Conservation (phyloP, 1,140 invertebrate species). For the Rhagoletis pomonella region DNA sequence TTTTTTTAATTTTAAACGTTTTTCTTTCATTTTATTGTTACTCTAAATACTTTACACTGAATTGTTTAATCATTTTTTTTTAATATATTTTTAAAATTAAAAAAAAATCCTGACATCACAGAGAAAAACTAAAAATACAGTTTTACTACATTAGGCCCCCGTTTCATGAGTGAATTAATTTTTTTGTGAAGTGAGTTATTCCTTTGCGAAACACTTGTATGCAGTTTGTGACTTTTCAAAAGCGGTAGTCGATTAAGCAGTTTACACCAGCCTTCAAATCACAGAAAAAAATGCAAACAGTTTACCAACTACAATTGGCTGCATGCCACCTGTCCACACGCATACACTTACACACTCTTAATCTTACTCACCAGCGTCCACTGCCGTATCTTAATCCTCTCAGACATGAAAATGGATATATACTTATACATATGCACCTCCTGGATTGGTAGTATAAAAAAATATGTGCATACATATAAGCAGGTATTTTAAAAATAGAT, state of each 20-base stretch:
- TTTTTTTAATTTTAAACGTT: too few species aligned
- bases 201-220: not conserved
- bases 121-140: too few species aligned
- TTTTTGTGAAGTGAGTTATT: not conserved
- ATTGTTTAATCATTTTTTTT: too few species aligned
- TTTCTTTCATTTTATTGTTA: too few species aligned
- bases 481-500: not conserved
- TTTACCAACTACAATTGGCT: not conserved
- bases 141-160: too few species aligned
- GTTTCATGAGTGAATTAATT: too few species aligned
- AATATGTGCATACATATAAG: too few species aligned
- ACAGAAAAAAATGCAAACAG: not conserved
- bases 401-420: not conserved
- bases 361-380: not conserved
- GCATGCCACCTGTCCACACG: constrained; percentile 37
- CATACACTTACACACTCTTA: not conserved
- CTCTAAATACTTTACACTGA: too few species aligned
- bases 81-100: too few species aligned
- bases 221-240: not conserved
- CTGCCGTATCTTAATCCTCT: constrained; percentile 22
- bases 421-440: not conserved
- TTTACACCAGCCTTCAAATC: not conserved
- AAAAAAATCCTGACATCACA: too few species aligned
- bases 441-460: not conserved
- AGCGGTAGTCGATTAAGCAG: not conserved